Evolutionary conservation across 2,797 vertebrate species (phyloP), one percentile per base, ranked within the genome.

Genomic region (Pyrocephalus nanus): DNA sequence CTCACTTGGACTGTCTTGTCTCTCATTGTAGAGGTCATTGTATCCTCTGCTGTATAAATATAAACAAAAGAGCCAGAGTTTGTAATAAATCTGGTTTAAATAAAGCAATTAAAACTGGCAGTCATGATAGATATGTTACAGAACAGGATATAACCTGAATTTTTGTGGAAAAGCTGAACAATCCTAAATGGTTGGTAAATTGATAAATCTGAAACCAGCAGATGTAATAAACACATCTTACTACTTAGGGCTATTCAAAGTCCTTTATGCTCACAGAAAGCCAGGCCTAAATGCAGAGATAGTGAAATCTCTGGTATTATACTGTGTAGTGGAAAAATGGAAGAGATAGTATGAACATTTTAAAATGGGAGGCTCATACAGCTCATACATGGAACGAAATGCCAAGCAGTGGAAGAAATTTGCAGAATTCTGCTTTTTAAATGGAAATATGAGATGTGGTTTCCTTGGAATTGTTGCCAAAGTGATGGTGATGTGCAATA

Each of bases 11-110:
- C 90, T 70, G 40, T 81, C 75, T 70, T 84, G 84, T 62, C 72
- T 81, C 43, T 88, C 23, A 3, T 42, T 92, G 82, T 27, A 88
- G 73, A 96, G 95, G 92, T 95, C 90, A 64, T 57, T 73, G 54
- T 64, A 81, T 73, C 62, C 73, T 73, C 14, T 60, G 60, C 70
- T 86, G 12, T 50, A 38, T 66, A 88, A 91, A 86, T 57, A 55
- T 17, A 89, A 95, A 61, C 16, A 62, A 53, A 86, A 81, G 50
- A 72, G 25, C 7, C 32, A 93, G 32, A 60, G 11, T 1, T 0
- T 36, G 6, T 29, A 15, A 81, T 73, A 85, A 93, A 60, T 58
- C 51, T 72, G 19, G 8, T 69, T 84, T 67, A 73, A 86, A 78
- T 55, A 55, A 50, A 75, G 27, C 14, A 47, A 23, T 92, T 86